Evolutionary conservation across 1,140 invertebrate species (phyloP).

Genomic region (Megalonaias nervosa): DNA sequence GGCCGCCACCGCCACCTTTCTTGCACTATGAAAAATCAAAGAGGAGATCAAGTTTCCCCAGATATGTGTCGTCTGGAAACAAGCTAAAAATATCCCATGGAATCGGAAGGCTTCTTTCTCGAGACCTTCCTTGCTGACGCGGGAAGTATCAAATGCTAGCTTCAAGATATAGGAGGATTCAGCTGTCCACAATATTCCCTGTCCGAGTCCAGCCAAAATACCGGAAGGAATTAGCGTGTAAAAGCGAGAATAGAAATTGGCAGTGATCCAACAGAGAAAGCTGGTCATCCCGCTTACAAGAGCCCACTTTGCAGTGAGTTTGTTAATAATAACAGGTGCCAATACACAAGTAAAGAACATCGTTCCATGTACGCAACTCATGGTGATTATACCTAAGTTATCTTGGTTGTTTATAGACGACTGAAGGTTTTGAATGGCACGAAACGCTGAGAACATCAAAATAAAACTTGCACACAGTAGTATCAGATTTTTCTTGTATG

Average conservation of each 20-base stretch:
- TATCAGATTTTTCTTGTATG: slow-evolving; percentile 67
- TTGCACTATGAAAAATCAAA: slow-evolving; percentile 48
- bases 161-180: slow-evolving; percentile 68
- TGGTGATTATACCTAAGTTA: slow-evolving; percentile 64
- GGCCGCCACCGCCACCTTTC: background rate
- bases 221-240: slow-evolving; percentile 67
- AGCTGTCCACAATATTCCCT: slow-evolving; percentile 68
- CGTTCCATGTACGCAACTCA: slow-evolving; percentile 64
- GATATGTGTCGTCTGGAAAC: slow-evolving; percentile 71
- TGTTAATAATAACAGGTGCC: slow-evolving; percentile 65
- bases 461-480: slow-evolving; percentile 68
- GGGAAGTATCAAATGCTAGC: slow-evolving; percentile 65
- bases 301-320: slow-evolving; percentile 67
- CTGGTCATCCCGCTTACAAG: slow-evolving; percentile 64
- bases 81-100: slow-evolving; percentile 69
- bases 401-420: slow-evolving; percentile 61
- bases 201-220: slow-evolving; percentile 65
- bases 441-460: slow-evolving; percentile 67
- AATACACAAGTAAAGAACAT: slow-evolving; percentile 66
- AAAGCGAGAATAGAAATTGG: slow-evolving; percentile 67
- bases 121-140: slow-evolving; percentile 51
- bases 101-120: slow-evolving; percentile 68
- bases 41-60: slow-evolving; percentile 70
- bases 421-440: slow-evolving; percentile 69
- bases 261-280: slow-evolving; percentile 66